Evolutionary conservation across 2,113 vertebrate species (phyloP).

Genomic region (Scolopax mira): DNA sequence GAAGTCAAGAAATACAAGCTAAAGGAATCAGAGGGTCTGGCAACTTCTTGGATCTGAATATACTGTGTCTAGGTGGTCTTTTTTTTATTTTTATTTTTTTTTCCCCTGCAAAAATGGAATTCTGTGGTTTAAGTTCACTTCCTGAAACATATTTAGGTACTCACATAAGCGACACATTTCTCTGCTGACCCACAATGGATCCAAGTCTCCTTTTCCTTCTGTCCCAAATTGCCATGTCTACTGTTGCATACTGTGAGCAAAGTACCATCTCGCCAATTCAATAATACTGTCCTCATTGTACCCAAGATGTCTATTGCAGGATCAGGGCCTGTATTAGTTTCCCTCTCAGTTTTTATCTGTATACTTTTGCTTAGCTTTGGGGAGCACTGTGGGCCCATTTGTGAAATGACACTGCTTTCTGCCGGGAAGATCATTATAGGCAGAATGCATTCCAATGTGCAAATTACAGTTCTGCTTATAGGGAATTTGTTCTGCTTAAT

Average conservation of each 20-base stretch:
- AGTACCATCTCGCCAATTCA: not conserved
- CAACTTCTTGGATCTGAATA: not conserved
- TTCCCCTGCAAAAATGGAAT: fast-evolving
- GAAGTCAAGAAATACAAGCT: not conserved
- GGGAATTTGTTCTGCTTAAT: conserved; percentile 37
- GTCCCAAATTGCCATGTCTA: not conserved
- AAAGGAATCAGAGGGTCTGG: not conserved
- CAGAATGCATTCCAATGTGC: conserved; percentile 11
- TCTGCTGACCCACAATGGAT: not conserved
- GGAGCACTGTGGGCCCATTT: conserved; percentile 21
- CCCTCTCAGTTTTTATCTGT: not conserved
- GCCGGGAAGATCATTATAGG: not conserved
- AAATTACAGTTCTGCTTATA: conserved; percentile 27
- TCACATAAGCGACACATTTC: not conserved
- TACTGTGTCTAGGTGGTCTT: not conserved
- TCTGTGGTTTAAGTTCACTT: not conserved
- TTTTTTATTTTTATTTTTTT: too few species aligned
- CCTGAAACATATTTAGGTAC: not conserved
- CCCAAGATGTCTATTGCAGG: not conserved
- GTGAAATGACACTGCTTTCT: conserved; percentile 39
- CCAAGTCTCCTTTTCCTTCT: not conserved
- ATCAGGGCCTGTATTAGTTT: not conserved
- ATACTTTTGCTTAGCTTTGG: not conserved
- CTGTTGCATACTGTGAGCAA: not conserved
- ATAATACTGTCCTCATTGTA: not conserved